Evolutionary conservation across 2,113 vertebrate species (phyloP), one percentile per base, ranked within the genome.

Genomic region (Nycticebus coucang): DNA sequence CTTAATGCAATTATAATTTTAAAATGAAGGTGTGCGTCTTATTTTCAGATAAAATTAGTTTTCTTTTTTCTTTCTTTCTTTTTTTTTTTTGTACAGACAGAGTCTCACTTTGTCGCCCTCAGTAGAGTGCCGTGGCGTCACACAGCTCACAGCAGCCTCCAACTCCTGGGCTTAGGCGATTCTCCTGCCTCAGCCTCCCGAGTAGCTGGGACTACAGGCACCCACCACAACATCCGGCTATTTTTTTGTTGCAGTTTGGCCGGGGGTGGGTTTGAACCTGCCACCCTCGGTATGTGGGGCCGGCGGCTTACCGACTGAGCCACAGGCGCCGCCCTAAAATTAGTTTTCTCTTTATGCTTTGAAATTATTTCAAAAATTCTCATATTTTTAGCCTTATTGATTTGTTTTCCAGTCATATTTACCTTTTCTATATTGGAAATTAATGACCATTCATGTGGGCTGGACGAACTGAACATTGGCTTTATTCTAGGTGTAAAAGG

Each of bases 401-500:
- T 83, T 86, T 87, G 37, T 64, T 89, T 97, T 84, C 57, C 66
- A 84, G 60, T 95, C 30, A 28, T 77, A 62, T 82, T 84, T 96
- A 95, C 14, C 74, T 91, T 85, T 95, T 74, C 45, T 15, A n/a
- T 66, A 53, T 93, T 79, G 78, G 74, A 30, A 81, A 72, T n/a
- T 86, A 21, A n/a, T 92, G 21, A 74, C 87, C 60, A 59, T 85
- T 89, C 45, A 71, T 13, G 2, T 95, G 79, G 13, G 79, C 59
- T 66, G 30, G 28, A 75, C 88, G 7, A 30, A 94, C 35, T 92
- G 62, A 90, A 41, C 30, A 0, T 37, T 92, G 79, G 7, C 68
- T 81, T 94, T 62, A 55, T 95, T 96, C 68, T 93, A 57, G 55
- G 22, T 88, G 21, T 91, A 85, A 91, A 94, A 95, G 18, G 92